A percentile compares a stretch with the other conserved stretches of the same genome.
Conservation (phyloP, 2,113 vertebrate genomes). For the Hemicordylus capensis region DNA sequence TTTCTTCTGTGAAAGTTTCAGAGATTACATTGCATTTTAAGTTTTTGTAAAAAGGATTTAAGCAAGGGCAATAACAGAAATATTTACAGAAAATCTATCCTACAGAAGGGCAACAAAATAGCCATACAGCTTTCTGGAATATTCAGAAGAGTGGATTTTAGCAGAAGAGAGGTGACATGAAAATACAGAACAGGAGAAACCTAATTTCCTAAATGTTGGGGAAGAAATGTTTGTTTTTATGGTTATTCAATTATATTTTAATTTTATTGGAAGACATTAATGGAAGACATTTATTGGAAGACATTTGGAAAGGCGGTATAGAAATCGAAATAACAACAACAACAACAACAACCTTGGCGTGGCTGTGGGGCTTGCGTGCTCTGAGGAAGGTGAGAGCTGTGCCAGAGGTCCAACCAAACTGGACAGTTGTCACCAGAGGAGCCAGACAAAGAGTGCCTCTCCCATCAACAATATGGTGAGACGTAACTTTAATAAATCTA, state of each 20-base stretch:
- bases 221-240: not conserved
- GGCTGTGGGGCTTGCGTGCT: too few species aligned
- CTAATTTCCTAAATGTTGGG: not conserved
- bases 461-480: too few species aligned
- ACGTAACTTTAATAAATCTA: too few species aligned
- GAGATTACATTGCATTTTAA: not conserved
- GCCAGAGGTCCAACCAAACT: too few species aligned
- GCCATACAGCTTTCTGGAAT: not conserved
- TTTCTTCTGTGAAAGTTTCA: not conserved
- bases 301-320: too few species aligned
- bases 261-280: slow-evolving; percentile 15
- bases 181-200: not conserved
- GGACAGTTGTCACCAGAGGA: too few species aligned
- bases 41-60: not conserved
- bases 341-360: too few species aligned
- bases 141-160: not conserved
- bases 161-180: not conserved
- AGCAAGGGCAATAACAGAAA: not conserved
- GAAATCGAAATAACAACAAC: too few species aligned
- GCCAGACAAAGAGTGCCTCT: too few species aligned
- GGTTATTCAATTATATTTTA: slow-evolving; percentile 1
- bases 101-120: not conserved
- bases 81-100: not conserved
- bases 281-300: too few species aligned
- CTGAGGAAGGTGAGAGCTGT: too few species aligned